Conservation (phyloP, 2,113 vertebrate genomes). For the Tyto alba region DNA sequence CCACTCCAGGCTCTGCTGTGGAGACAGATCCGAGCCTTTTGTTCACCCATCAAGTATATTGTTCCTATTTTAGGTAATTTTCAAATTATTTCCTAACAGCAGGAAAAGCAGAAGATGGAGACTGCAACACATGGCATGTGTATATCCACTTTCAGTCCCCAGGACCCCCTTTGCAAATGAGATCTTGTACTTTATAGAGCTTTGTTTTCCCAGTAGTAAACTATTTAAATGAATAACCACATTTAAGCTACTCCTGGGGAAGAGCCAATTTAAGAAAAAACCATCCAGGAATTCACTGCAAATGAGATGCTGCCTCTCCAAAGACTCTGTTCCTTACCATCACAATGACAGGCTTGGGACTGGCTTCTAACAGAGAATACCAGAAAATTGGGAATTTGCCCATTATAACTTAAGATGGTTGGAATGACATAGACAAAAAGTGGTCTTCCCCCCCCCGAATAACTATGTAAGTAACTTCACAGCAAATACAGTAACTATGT, state of each 20-base stretch:
- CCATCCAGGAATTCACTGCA: conserved; percentile 65
- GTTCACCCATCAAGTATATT: not conserved
- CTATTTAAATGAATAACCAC: conserved; percentile 69
- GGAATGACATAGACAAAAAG: not conserved
- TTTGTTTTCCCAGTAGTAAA: conserved; percentile 44
- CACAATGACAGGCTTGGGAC: not conserved
- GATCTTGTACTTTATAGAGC: conserved; percentile 33
- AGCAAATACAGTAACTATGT: not conserved
- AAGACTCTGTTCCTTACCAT: conserved; percentile 1
- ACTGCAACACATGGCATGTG: not conserved
- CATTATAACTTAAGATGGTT: not conserved
- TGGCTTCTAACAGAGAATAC: not conserved
- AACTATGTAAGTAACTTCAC: not conserved
- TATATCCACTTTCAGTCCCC: conserved; percentile 34
- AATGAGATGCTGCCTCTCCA: conserved; percentile 63
- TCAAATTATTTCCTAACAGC: conserved; percentile 41
- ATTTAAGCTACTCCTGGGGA: conserved; percentile 58
- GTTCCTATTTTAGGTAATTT: conserved; percentile 38
- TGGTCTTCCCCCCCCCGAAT: no score
- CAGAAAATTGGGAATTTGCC: not conserved
- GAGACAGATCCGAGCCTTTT: not conserved
- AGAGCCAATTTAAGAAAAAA: conserved; percentile 66
- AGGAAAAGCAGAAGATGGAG: conserved; percentile 34
- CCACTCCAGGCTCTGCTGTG: not conserved
- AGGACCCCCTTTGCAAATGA: conserved; percentile 42